phyloP scores from a whole-genome alignment of 1,140 invertebrate species.

The Drosophila suzukii region DNA sequence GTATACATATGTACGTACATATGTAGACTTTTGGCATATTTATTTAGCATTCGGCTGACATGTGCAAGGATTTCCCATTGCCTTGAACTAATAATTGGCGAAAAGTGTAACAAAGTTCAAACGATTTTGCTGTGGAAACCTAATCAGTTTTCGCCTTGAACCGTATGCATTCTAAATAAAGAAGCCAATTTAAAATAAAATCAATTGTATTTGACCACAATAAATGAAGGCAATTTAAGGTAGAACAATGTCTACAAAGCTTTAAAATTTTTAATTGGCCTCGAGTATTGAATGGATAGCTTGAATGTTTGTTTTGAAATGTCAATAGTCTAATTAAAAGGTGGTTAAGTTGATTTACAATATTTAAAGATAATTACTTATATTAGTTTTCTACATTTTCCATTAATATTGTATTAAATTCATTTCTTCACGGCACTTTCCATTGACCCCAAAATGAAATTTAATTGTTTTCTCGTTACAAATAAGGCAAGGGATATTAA shows the following conservation, averaged over 20 bases:
- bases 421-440: not conserved
- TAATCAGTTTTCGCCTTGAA: not conserved
- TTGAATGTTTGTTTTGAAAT: not conserved
- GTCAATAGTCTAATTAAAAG: not conserved
- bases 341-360: too few species aligned
- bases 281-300: not conserved
- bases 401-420: not conserved
- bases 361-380: too few species aligned
- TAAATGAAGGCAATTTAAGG: not conserved
- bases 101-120: constrained; percentile 9
- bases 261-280: not conserved
- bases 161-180: constrained; percentile 23
- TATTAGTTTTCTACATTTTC: not conserved
- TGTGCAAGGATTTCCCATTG: constrained; percentile 65
- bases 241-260: not conserved
- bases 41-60: constrained; percentile 35
- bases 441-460: constrained; percentile 7
- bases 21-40: not conserved
- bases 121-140: not conserved
- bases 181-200: not conserved
- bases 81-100: constrained; percentile 40
- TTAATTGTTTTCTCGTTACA: constrained; percentile 5
- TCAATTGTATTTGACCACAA: constrained; percentile 2
- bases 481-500: constrained; percentile 28
- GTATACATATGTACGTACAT: not conserved